Evolutionary conservation across 2,888 invertebrate species (phyloP), one percentile per base, ranked within the genome.

Genomic region (Tryphoninae sp.): DNA sequence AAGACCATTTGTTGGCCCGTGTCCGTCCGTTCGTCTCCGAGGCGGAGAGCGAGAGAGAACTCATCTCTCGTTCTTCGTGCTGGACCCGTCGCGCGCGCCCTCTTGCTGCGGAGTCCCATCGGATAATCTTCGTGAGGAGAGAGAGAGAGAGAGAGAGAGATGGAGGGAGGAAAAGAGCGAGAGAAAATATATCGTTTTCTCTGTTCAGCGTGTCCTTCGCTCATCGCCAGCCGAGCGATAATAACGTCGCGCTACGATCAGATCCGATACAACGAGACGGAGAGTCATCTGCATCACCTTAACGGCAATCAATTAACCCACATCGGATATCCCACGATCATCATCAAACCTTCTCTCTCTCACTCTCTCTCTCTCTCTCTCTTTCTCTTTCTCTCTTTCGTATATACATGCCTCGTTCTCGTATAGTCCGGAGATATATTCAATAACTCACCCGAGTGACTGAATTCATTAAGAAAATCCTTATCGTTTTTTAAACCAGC

Each of bases 1-100:
- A 89, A 88, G 89, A 89, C 89, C 90, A 91, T 91, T 91, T 91
- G 90, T 91, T 89, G 82, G 89, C 86, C 86, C 77, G 84, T 85
- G 88, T 88, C 89, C 86, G 89, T 88, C 85, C 89, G 86, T 87
- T 87, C 83, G 86, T 84, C 84, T 77, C 78, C 53, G 67, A 33
- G 33, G 33, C 40, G 51, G 19, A 67, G 76, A 68, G 40, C 68
- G 23, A 61, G 68, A 77, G 53, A 26, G 33, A 33, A 51, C 59
- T 67, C 53, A 42, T 51, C 59, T 33, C 51, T 61, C 61, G 40
- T 26, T 64, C 64, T 73, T 71, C 33, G 55, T 13, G 77, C 53
- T 59, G 62, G 67, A 81, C 82, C 73, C 72, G 78, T 69, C 64
- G 79, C 78, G 61, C 58, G 76, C 78, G 75, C 71, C 67, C 78